A percentile compares a stretch with the other conserved stretches of the same genome.
These are phyloP conservation scores for Oenanthe melanoleuca DNA, from an alignment of 2,113 vertebrate genomes.

Conservation along the genomic window DNA sequence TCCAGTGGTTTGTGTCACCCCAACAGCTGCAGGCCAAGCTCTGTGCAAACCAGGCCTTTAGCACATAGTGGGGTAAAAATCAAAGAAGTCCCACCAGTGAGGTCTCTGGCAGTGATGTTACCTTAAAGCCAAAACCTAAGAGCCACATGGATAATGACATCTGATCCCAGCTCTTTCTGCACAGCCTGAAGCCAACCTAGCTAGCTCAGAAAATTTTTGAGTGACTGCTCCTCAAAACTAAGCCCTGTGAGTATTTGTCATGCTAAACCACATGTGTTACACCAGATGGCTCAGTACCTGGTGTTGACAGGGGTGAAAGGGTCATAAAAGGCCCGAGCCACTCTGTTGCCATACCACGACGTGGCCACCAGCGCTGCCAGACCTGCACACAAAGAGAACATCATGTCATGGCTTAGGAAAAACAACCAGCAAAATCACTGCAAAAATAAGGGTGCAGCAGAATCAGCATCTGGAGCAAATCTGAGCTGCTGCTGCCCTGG, in stretches of 20 bases:
- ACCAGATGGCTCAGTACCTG: slow-evolving; percentile 77
- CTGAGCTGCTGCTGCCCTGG: neutral
- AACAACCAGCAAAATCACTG: neutral
- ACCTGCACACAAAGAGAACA: slow-evolving; percentile 69
- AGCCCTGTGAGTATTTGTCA: neutral
- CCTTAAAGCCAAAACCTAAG: neutral
- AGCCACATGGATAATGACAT: neutral
- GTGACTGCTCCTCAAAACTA: neutral
- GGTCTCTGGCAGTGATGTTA: neutral
- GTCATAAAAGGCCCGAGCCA: slow-evolving; percentile 86
- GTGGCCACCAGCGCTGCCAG: slow-evolving; percentile 82
- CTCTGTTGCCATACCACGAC: slow-evolving; percentile 84
- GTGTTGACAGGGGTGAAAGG: slow-evolving; percentile 88
- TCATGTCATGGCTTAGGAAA: neutral
- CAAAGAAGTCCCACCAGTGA: neutral
- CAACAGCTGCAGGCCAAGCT: neutral
- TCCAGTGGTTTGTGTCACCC: neutral
- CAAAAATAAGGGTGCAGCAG: neutral
- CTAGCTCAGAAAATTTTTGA: neutral
- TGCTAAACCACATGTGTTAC: neutral
- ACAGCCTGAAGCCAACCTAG: neutral
- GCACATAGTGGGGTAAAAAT: neutral
- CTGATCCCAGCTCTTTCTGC: neutral
- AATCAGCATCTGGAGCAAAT: neutral
- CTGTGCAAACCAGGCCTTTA: neutral